Percentiles rank a stretch among this genome's conserved stretches.
Conservation (phyloP, 37 sponge, comb jelly and placozoan species). For the Cliona cf. orientalis region DNA sequence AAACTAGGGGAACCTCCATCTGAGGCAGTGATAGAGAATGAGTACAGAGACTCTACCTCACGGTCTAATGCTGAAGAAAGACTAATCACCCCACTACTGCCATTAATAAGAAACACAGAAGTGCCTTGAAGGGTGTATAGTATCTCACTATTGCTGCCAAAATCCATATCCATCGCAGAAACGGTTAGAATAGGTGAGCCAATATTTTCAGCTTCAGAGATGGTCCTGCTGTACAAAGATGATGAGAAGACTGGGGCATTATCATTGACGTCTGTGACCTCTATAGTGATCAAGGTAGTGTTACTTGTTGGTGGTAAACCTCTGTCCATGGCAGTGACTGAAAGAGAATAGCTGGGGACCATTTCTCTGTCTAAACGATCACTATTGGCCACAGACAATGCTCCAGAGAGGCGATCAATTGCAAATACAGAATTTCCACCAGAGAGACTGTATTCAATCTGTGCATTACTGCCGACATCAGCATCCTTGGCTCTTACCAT, state of each 20-base stretch:
- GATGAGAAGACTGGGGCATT: conserved; percentile 56
- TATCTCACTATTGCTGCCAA: conserved; percentile 34
- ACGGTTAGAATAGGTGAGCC: conserved; percentile 40
- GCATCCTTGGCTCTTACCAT: conserved; percentile 42
- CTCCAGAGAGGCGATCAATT: conserved; percentile 40
- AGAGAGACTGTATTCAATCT: conserved; percentile 34
- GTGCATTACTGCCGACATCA: conserved; percentile 66
- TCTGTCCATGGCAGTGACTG: conserved; percentile 60
- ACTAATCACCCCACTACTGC: conserved; percentile 28
- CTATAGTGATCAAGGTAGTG: conserved; percentile 38
- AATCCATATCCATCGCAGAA: conserved; percentile 59
- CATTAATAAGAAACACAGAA: conserved; percentile 41
- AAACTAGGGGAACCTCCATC: conserved; percentile 68
- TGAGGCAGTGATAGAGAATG: conserved; percentile 35
- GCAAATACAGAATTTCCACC: conserved; percentile 19
- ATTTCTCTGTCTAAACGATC: conserved; percentile 43
- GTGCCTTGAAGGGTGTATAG: not conserved
- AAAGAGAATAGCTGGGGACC: conserved; percentile 3
- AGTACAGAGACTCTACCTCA: conserved; percentile 27
- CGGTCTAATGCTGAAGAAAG: conserved; percentile 36
- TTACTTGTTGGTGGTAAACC: conserved; percentile 33
- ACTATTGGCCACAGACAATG: conserved; percentile 31
- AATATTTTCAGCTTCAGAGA: conserved; percentile 25
- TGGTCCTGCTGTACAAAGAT: not conserved
- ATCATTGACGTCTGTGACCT: conserved; percentile 73